A percentile compares a stretch with the other conserved stretches of the same genome.
These are phyloP conservation scores for Cyclophora albipunctata DNA, from an alignment of 2,888 invertebrate genomes.

Conservation along the genomic window DNA sequence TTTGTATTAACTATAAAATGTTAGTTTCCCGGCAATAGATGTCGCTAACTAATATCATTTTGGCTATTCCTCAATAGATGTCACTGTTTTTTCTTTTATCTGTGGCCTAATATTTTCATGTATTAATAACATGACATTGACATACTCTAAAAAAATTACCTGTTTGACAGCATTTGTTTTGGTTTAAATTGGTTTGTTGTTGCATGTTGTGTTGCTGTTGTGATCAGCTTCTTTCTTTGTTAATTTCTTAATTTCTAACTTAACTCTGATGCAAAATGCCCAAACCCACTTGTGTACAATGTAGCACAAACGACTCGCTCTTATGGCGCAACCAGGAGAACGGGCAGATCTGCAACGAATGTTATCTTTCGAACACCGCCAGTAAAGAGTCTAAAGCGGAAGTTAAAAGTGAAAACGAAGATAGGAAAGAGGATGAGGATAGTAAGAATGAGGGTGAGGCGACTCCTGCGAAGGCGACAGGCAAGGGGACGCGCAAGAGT, in stretches of 20 bases:
- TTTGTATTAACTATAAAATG: neutral
- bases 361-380: slow-evolving; percentile 71
- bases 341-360: slow-evolving; percentile 86
- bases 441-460: slow-evolving; percentile 45
- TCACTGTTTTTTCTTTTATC: too few relatives aligned
- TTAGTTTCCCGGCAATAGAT: neutral
- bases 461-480: slow-evolving; percentile 64
- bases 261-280: slow-evolving; percentile 48
- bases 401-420: slow-evolving; percentile 44
- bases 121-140: too few relatives aligned
- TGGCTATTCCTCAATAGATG: too few relatives aligned
- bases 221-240: too few relatives aligned
- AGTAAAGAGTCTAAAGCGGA: slow-evolving; percentile 47
- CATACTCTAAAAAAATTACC: too few relatives aligned
- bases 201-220: too few relatives aligned
- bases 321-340: slow-evolving; percentile 85
- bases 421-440: slow-evolving; percentile 47
- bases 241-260: too few relatives aligned
- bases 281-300: slow-evolving; percentile 81
- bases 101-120: too few relatives aligned
- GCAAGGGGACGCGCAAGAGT: slow-evolving; percentile 75
- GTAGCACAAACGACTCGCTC: slow-evolving; percentile 80
- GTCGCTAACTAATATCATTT: neutral
- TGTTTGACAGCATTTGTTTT: too few relatives aligned
- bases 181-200: too few relatives aligned